Evolutionary conservation across 2,888 invertebrate genomes (phyloP).

Genomic region (Philaethria dido): DNA sequence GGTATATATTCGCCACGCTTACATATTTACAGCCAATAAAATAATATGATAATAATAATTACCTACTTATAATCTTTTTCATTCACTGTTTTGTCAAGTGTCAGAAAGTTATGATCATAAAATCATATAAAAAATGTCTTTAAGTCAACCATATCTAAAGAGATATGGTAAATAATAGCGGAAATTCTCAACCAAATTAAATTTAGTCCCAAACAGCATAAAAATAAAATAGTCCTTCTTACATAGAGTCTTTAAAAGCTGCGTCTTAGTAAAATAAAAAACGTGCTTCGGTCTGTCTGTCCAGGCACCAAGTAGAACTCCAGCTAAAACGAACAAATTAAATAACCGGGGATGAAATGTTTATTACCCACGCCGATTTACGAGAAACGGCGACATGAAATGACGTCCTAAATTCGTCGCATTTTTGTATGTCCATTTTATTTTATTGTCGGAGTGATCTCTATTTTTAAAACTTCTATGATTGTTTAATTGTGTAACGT

Average conservation of each 20-base stretch:
- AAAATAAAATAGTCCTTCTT: slow-evolving; percentile 30
- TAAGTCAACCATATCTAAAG: no score
- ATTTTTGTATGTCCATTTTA: slow-evolving; percentile 22
- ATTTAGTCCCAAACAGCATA: slow-evolving; percentile 17
- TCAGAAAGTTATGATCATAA: no score
- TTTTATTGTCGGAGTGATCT: slow-evolving; percentile 4
- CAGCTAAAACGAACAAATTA: slow-evolving; percentile 46
- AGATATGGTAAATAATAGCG: neutral
- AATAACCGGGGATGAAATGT: slow-evolving; percentile 52
- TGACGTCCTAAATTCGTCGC: slow-evolving; percentile 19
- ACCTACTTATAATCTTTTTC: no score
- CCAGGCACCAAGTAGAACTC: slow-evolving; percentile 42
- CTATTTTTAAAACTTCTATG: neutral
- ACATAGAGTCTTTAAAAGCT: slow-evolving; percentile 23
- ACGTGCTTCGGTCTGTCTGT: slow-evolving; percentile 42
- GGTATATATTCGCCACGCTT: neutral
- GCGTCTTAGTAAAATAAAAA: slow-evolving; percentile 33
- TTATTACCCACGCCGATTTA: slow-evolving; percentile 50
- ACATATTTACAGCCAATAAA: no score
- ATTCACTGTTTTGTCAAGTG: no score
- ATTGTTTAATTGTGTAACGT: neutral
- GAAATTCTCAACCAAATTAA: neutral
- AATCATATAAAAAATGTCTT: no score
- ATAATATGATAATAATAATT: no score
- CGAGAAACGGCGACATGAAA: slow-evolving; percentile 41